phyloP scores from a whole-genome alignment of 2,113 vertebrate genomes.

The Paramisgurnus dabryanus region DNA sequence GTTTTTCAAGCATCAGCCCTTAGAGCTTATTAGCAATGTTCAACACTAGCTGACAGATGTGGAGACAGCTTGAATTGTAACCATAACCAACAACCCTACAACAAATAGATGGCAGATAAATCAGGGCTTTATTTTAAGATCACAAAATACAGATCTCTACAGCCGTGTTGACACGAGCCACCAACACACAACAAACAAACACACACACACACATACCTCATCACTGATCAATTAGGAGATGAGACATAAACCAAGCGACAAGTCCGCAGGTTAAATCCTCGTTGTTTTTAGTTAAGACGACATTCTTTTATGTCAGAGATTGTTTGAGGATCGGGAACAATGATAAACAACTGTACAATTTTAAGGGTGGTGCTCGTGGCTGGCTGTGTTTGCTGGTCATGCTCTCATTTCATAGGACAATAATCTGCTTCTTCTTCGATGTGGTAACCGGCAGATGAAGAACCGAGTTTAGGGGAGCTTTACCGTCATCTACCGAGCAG shows the following conservation, averaged over 20 bases:
- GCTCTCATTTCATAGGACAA: constrained; percentile 43
- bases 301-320: constrained; percentile 27
- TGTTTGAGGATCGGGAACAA: background rate
- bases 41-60: background rate
- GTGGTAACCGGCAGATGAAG: background rate
- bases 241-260: background rate
- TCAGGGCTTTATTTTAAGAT: background rate
- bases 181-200: background rate
- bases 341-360: constrained; percentile 23
- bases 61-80: background rate
- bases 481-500: background rate
- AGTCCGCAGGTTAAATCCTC: background rate
- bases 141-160: background rate
- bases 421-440: constrained; percentile 24
- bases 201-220: constrained; percentile 23
- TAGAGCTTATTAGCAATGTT: background rate
- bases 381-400: constrained; percentile 26
- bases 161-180: background rate
- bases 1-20: background rate
- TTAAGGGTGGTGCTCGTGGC: constrained; percentile 20
- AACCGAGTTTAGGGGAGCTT: background rate
- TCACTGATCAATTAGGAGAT: constrained; percentile 18
- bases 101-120: background rate
- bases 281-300: background rate
- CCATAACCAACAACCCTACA: background rate